Conservation (phyloP, 2,888 invertebrate genomes). For the Dynastes tityus region DNA sequence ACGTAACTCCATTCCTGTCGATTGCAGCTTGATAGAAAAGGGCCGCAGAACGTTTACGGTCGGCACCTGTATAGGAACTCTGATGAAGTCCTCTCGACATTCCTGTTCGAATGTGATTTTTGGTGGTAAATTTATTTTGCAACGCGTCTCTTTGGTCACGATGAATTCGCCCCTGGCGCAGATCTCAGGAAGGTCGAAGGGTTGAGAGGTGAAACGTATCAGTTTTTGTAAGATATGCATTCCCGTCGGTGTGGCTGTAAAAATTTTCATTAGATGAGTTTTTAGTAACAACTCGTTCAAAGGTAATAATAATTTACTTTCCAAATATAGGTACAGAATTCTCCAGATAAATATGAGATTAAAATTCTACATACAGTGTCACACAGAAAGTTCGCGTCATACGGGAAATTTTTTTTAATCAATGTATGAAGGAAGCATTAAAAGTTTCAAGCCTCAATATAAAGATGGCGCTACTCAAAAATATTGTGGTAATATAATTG, state of each 20-base stretch:
- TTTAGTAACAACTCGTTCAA: no score
- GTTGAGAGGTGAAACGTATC: neutral
- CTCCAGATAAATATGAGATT: no score
- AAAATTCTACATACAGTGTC: no score
- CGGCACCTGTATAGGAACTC: neutral
- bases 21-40: neutral
- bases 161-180: neutral
- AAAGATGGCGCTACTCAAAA: no score
- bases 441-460: no score
- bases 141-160: neutral
- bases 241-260: neutral
- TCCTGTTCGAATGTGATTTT: neutral
- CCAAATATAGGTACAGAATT: no score
- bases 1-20: neutral
- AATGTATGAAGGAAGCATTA: no score
- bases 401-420: no score
- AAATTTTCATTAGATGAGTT: no score
- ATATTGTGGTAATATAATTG: no score
- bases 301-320: no score
- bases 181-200: neutral
- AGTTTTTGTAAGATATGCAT: neutral
- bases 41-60: neutral
- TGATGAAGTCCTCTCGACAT: neutral
- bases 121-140: neutral
- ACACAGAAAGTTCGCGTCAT: no score